Percentiles rank a stretch among this genome's conserved stretches.
These are phyloP conservation scores for Penelope pileata DNA, from an alignment of 2,113 vertebrate genomes.

Conservation along the genomic window DNA sequence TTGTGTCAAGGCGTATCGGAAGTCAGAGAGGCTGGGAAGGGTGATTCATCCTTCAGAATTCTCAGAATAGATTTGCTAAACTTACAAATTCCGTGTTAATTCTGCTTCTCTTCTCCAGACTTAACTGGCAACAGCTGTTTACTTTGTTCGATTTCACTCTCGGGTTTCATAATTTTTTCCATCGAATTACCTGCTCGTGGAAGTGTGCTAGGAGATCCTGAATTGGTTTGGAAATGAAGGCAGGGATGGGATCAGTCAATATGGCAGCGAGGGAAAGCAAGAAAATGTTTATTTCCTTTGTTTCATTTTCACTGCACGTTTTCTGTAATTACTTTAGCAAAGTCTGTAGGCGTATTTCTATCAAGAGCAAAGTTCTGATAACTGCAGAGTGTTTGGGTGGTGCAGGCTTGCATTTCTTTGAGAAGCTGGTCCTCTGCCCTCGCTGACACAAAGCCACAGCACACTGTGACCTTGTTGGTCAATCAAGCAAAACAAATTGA, in stretches of 20 bases:
- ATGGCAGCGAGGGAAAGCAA: background rate
- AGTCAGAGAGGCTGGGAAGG: slow-evolving; percentile 14
- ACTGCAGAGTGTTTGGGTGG: background rate
- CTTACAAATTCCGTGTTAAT: slow-evolving; percentile 63
- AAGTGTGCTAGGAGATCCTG: background rate
- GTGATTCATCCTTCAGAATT: slow-evolving; percentile 57
- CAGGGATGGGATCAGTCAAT: background rate
- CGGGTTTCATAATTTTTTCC: background rate
- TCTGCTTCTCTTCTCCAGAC: background rate
- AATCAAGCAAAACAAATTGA: slow-evolving; percentile 40
- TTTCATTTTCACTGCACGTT: background rate
- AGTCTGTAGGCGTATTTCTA: background rate
- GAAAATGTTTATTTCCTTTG: background rate
- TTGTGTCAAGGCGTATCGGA: background rate
- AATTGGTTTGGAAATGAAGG: background rate
- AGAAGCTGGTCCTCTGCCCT: background rate
- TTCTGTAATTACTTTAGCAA: background rate
- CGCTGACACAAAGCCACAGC: background rate
- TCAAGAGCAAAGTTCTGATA: background rate
- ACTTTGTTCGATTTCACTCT: background rate
- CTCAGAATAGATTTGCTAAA: slow-evolving; percentile 72
- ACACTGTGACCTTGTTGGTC: background rate
- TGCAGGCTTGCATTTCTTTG: background rate
- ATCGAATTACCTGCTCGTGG: background rate
- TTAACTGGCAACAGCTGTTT: slow-evolving; percentile 63